Evolutionary conservation across 2,888 invertebrate species (phyloP).

Genomic region (Tachina fera): DNA sequence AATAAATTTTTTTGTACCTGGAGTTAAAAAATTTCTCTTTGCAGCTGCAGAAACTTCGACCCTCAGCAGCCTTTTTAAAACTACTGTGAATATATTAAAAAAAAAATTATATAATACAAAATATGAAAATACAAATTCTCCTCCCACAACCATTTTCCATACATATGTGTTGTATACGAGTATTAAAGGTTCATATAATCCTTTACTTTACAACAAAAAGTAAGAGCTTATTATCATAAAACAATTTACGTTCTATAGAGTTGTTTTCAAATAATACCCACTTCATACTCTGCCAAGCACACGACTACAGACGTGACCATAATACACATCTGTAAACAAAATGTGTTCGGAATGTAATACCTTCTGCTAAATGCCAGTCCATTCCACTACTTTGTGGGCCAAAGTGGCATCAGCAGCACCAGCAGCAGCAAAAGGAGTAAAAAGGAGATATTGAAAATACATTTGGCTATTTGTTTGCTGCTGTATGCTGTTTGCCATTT

Average conservation of each 20-base stretch:
- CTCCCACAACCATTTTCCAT: background rate
- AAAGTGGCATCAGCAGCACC: background rate
- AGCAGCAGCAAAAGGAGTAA: background rate
- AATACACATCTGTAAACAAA: background rate
- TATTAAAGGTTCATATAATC: background rate
- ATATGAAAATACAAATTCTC: too few relatives aligned
- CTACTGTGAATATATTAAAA: too few relatives aligned
- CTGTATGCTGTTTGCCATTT: background rate
- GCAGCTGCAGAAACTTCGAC: too few relatives aligned
- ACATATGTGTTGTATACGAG: too few relatives aligned
- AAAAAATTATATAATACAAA: too few relatives aligned
- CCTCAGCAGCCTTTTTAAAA: too few relatives aligned
- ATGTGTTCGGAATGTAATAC: background rate
- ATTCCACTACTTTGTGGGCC: background rate
- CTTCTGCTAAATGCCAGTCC: background rate
- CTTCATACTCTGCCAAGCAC: slow-evolving; percentile 8
- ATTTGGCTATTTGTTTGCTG: slow-evolving; percentile 32
- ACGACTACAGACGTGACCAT: slow-evolving; percentile 42
- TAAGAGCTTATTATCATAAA: slow-evolving; percentile 39
- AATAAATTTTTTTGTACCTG: too few relatives aligned
- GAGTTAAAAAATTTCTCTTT: too few relatives aligned
- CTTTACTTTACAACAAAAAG: background rate
- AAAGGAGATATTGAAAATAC: background rate
- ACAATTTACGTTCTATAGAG: background rate
- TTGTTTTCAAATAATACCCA: slow-evolving; percentile 20